Conservation (phyloP, 2,113 vertebrate genomes). For the Anguilla rostrata region DNA sequence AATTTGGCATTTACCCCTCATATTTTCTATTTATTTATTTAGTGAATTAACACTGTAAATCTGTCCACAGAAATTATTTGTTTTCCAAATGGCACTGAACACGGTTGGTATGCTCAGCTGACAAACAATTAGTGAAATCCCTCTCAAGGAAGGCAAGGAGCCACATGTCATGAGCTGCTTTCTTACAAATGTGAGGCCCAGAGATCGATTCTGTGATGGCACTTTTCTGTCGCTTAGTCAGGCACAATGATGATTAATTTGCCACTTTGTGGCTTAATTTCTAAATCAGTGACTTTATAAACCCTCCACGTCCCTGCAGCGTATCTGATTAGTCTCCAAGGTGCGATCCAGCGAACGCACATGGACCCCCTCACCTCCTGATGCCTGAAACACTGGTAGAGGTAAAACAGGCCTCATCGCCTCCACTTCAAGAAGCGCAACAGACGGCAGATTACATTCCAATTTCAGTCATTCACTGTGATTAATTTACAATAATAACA, state of each 20-base stretch:
- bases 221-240: slow-evolving; percentile 54
- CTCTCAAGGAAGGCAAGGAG: slow-evolving; percentile 23
- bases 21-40: neutral
- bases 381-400: slow-evolving; percentile 20
- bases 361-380: slow-evolving; percentile 38
- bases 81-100: neutral
- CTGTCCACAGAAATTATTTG: neutral
- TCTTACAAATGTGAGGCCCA: slow-evolving; percentile 40
- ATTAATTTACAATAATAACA: too few species aligned
- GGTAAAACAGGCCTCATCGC: slow-evolving; percentile 12
- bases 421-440: slow-evolving; percentile 24
- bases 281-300: slow-evolving; percentile 57
- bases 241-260: slow-evolving; percentile 61
- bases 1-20: neutral
- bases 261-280: slow-evolving; percentile 59
- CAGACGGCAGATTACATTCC: neutral
- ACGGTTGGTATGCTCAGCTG: neutral
- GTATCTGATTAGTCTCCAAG: slow-evolving; percentile 49
- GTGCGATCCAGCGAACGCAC: slow-evolving; percentile 47
- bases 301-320: slow-evolving; percentile 47
- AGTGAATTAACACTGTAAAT: neutral
- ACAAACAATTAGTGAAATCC: slow-evolving; percentile 14
- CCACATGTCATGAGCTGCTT: slow-evolving; percentile 48
- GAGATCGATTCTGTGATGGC: slow-evolving; percentile 49
- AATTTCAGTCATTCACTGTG: too few species aligned